Conservation (phyloP, 1,140 invertebrate species). For the Drosophila repleta region DNA sequence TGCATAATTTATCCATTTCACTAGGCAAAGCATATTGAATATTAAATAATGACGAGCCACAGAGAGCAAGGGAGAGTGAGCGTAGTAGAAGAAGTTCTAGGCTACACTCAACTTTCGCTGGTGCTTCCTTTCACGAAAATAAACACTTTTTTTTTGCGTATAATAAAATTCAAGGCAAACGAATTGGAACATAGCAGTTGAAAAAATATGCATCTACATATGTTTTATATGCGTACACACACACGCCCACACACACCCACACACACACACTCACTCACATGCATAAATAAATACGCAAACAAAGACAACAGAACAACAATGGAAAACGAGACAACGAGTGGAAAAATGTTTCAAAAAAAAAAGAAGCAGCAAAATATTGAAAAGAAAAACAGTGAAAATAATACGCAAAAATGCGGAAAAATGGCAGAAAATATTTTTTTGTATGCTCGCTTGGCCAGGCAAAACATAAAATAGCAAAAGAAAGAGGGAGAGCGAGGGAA, state of each 20-base stretch:
- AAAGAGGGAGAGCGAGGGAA: background rate
- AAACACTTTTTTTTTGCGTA: constrained; percentile 71
- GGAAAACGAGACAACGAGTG: constrained; percentile 16
- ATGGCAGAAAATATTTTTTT: constrained; percentile 68
- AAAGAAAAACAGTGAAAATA: constrained; percentile 63
- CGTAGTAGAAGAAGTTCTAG: background rate
- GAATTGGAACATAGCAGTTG: constrained; percentile 72
- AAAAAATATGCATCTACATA: constrained; percentile 50
- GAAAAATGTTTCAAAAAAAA: constrained; percentile 51
- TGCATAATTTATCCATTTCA: constrained; percentile 80
- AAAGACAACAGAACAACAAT: constrained; percentile 52
- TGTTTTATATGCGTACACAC: constrained; percentile 24
- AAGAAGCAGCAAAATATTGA: constrained; percentile 11
- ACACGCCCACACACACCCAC: too few relatives aligned
- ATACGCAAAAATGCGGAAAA: constrained; percentile 77
- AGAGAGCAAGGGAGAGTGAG: background rate
- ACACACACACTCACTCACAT: constrained; percentile 13
- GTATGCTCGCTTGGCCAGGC: constrained; percentile 39
- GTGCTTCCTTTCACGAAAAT: constrained; percentile 43
- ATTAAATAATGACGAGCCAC: constrained; percentile 67
- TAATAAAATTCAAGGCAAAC: constrained; percentile 79
- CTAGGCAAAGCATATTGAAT: constrained; percentile 77
- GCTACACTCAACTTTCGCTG: constrained; percentile 33
- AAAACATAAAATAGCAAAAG: constrained; percentile 24
- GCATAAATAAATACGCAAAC: constrained; percentile 67